phyloP scores from a whole-genome alignment of 2,113 vertebrate genomes.

The Cyprinodon brontotheroides region DNA sequence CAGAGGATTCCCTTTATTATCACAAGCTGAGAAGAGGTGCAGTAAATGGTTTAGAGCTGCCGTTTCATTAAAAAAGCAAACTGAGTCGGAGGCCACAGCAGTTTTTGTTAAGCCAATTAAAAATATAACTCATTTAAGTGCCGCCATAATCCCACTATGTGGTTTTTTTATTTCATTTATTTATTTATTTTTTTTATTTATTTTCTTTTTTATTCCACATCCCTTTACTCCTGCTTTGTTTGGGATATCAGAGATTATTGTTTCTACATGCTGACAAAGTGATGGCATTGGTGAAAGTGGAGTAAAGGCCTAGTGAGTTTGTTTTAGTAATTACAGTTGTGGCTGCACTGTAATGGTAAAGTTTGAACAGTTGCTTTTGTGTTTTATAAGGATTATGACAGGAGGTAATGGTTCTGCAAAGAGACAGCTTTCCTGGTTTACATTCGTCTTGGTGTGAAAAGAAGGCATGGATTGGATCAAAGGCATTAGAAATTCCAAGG shows the following conservation, averaged over 20 bases:
- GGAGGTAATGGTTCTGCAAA: conserved; percentile 21
- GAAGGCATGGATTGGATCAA: conserved; percentile 49
- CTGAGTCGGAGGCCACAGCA: conserved; percentile 55
- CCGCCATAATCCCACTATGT: conserved; percentile 44
- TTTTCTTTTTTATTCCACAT: conserved; percentile 26
- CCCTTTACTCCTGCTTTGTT: conserved; percentile 44
- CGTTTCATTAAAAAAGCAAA: conserved; percentile 67
- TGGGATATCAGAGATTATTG: conserved; percentile 49
- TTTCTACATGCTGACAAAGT: conserved; percentile 48
- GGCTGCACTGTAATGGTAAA: conserved; percentile 27
- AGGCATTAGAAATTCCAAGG: conserved; percentile 35
- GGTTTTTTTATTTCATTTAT: no score
- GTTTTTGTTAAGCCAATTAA: conserved; percentile 53
- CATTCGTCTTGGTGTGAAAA: conserved; percentile 41
- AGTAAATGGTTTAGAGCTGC: conserved; percentile 59
- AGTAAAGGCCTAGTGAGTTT: conserved; percentile 49
- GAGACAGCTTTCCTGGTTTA: conserved; percentile 34
- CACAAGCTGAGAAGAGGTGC: conserved; percentile 38
- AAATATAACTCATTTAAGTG: conserved; percentile 60
- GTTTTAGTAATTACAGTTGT: conserved; percentile 57
- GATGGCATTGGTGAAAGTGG: conserved; percentile 52
- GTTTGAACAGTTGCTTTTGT: conserved; percentile 58
- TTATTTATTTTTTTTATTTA: no score
- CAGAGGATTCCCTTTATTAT: conserved; percentile 65
- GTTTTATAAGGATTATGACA: conserved; percentile 43